These are phyloP conservation scores for Pogonomyrmex barbatus DNA, from an alignment of 1,140 invertebrate species.

Conservation along the genomic window DNA sequence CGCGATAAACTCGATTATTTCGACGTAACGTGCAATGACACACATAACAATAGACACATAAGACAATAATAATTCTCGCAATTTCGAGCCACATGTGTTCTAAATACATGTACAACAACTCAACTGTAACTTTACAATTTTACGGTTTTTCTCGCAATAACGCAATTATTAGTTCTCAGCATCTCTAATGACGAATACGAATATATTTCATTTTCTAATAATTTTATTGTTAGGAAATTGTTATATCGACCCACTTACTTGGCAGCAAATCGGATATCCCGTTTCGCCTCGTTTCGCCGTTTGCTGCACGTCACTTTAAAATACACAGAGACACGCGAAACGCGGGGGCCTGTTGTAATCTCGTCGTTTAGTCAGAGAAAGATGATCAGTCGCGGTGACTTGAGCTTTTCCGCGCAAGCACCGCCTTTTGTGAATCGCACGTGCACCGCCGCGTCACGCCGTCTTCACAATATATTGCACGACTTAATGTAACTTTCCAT, in stretches of 20 bases:
- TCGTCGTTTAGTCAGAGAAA: neutral
- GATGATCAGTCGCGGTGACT: neutral
- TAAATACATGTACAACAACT: neutral
- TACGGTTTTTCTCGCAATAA: neutral
- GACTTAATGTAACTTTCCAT: slow-evolving; percentile 62
- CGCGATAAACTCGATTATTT: slow-evolving; percentile 4
- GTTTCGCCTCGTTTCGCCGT: neutral
- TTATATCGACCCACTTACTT: slow-evolving; percentile 19
- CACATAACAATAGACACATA: neutral
- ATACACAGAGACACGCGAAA: neutral
- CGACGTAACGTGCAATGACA: slow-evolving; percentile 11
- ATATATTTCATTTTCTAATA: neutral
- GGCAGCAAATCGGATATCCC: neutral
- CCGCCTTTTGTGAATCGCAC: slow-evolving; percentile 47
- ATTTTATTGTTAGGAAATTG: slow-evolving; percentile 7
- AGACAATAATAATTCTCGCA: neutral
- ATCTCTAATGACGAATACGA: neutral
- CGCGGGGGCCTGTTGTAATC: slow-evolving; percentile 10
- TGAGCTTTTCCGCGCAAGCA: slow-evolving; percentile 51
- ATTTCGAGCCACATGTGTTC: neutral
- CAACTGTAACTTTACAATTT: neutral
- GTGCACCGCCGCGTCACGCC: slow-evolving; percentile 43
- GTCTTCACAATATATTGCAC: slow-evolving; percentile 56
- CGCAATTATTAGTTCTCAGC: neutral
- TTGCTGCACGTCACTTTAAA: neutral